phyloP scores from a whole-genome alignment of 1,140 invertebrate genomes.

The Drosophila lacteicornis region DNA sequence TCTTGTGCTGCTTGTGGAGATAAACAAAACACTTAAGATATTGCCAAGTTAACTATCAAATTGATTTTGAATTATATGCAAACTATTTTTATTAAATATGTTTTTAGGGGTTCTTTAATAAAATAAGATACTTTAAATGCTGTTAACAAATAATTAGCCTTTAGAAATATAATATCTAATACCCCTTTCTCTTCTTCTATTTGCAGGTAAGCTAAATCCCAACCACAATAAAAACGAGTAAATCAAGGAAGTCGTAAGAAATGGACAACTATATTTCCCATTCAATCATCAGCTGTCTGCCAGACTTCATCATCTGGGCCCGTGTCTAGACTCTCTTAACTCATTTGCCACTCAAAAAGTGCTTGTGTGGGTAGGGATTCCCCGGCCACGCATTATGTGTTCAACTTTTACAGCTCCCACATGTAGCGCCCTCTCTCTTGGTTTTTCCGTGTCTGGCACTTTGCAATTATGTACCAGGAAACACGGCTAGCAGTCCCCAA shows the following conservation, averaged over 20 bases:
- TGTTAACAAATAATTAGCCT: too few species aligned
- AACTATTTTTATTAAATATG: not conserved
- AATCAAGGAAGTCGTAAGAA: slow-evolving; percentile 9
- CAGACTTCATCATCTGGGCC: slow-evolving; percentile 35
- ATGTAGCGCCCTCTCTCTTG: slow-evolving; percentile 24
- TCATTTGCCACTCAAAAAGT: slow-evolving; percentile 43
- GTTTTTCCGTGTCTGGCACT: slow-evolving; percentile 12
- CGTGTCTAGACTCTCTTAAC: slow-evolving; percentile 40
- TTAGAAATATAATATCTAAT: not conserved
- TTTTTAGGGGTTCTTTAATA: too few species aligned
- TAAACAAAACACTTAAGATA: slow-evolving; percentile 24
- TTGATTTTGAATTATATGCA: not conserved
- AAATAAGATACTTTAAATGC: too few species aligned
- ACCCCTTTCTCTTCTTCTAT: not conserved
- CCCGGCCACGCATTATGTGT: slow-evolving; percentile 30
- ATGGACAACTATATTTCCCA: slow-evolving; percentile 26
- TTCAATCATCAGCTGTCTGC: slow-evolving; percentile 42
- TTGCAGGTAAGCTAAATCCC: slow-evolving; percentile 24
- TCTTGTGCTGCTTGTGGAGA: slow-evolving; percentile 9
- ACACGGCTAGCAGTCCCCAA: slow-evolving; percentile 18
- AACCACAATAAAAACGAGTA: not conserved
- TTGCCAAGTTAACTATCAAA: not conserved
- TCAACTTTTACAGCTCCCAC: slow-evolving; percentile 47
- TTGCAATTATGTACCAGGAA: slow-evolving; percentile 68
- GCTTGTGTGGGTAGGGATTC: slow-evolving; percentile 8